Evolutionary conservation across 2,888 invertebrate species (phyloP).

Genomic region (Cryptocephalus primarius): DNA sequence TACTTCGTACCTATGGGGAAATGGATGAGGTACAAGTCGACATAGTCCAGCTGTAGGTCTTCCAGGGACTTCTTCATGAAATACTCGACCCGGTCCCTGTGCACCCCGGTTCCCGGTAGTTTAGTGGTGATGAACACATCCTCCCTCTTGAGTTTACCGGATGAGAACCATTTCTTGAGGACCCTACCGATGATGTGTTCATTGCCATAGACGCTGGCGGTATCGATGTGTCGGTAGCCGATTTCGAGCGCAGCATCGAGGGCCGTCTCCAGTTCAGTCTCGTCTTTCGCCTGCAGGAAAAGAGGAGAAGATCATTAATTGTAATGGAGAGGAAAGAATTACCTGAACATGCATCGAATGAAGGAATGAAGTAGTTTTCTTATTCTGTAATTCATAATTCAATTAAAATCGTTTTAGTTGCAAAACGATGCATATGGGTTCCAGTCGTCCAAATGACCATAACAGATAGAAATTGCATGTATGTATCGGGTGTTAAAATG

Average conservation of each 20-base stretch:
- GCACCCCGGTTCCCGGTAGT: slow-evolving; percentile 50
- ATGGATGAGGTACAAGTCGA: slow-evolving; percentile 22
- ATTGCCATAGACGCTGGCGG: slow-evolving; percentile 65
- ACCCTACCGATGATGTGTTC: slow-evolving; percentile 62
- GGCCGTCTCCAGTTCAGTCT: slow-evolving; percentile 49
- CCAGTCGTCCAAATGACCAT: no score
- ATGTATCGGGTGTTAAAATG: no score
- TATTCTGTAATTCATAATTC: no score
- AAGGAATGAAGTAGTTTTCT: no score
- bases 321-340: neutral
- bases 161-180: slow-evolving; percentile 55
- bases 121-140: slow-evolving; percentile 76
- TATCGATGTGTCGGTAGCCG: slow-evolving; percentile 74
- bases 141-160: slow-evolving; percentile 55
- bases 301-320: neutral
- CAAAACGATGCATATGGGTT: no score
- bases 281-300: slow-evolving; percentile 47
- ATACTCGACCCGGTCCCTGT: slow-evolving; percentile 37
- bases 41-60: slow-evolving; percentile 19
- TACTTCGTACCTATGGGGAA: slow-evolving; percentile 18
- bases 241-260: slow-evolving; percentile 57
- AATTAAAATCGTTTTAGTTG: neutral
- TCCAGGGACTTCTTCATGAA: slow-evolving; percentile 19
- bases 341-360: neutral
- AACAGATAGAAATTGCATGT: no score